Evolutionary conservation across 2,888 invertebrate species (phyloP), one percentile per base, ranked within the genome.

Genomic region (Epinotia nisella): DNA sequence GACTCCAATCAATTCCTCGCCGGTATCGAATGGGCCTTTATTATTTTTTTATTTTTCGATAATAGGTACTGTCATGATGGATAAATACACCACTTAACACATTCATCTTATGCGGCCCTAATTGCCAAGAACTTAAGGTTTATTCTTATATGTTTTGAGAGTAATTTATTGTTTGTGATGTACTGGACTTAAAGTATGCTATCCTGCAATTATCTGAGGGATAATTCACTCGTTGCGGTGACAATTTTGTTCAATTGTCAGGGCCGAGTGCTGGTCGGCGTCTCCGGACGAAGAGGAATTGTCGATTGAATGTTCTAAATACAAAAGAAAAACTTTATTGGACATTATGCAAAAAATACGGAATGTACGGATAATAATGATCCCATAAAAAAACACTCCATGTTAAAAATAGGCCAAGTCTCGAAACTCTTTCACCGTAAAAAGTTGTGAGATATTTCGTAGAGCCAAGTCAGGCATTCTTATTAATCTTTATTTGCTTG

Each of bases 201-300:
- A 88, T 87, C 85, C 85, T 79, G 85, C 83, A 88, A 90, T 90
- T 89, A 91, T 83, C 82, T 76, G 74, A 75, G 65, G 81, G 85
- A 85, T 89, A 87, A 90, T 88, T 88, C 82, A 80, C 80, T 81
- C 73, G 76, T 78, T 83, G 83, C 82, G 79, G 85, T 87, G 90
- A 89, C 89, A 85, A 88, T 90, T 89, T 87, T 84, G 81, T 86
- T 82, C 82, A 82, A 82, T 85, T 70, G 71, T 71, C 71, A 65
- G 49, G 65, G 51, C 58, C 24, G 61, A 55, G n/a, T n/a, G n/a
- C 53, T 70, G 59, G 24, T 65, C 21, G 71, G 62, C 56, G 58
- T 58, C 45, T 58, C 24, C 39, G n/a, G 64, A 59, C 45, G 55
- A 56, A 66, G 66, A 66, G 11, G 66, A 66, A 66, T 66, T 55